Conservation (phyloP, 2,797 vertebrate genomes). For the Dicrostonyx torquatus region DNA sequence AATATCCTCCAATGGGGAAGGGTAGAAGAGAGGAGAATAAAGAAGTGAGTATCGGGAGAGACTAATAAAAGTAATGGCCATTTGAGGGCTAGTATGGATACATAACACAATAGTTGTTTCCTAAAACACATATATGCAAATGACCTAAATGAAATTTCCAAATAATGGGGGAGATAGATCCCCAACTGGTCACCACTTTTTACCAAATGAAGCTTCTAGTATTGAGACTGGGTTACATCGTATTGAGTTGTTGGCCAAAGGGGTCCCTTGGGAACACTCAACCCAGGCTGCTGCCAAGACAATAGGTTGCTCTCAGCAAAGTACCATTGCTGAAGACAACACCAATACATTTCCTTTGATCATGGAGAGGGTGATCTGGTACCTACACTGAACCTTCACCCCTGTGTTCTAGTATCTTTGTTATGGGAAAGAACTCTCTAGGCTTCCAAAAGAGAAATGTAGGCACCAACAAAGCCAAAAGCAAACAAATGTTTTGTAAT, state of each 20-base stretch:
- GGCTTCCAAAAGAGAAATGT: background rate
- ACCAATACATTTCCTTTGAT: background rate
- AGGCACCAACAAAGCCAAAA: background rate
- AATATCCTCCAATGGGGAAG: background rate
- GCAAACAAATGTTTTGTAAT: too few relatives aligned
- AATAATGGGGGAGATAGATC: background rate
- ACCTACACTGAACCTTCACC: background rate
- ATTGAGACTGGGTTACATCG: background rate
- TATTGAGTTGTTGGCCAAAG: background rate
- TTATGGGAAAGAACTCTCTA: background rate
- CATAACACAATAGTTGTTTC: background rate
- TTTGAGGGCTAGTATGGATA: background rate
- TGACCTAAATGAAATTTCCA: background rate
- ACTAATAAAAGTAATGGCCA: background rate
- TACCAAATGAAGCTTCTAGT: background rate
- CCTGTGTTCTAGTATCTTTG: background rate
- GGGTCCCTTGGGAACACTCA: background rate
- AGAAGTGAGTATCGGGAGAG: background rate
- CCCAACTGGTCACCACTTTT: background rate
- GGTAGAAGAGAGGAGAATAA: background rate
- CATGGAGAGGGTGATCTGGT: background rate
- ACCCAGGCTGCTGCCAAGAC: background rate
- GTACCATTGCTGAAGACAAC: background rate
- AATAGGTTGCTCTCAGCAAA: background rate
- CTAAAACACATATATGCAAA: background rate